Conservation (phyloP, 2,113 vertebrate genomes). For the Aspidoscelis tigris region DNA sequence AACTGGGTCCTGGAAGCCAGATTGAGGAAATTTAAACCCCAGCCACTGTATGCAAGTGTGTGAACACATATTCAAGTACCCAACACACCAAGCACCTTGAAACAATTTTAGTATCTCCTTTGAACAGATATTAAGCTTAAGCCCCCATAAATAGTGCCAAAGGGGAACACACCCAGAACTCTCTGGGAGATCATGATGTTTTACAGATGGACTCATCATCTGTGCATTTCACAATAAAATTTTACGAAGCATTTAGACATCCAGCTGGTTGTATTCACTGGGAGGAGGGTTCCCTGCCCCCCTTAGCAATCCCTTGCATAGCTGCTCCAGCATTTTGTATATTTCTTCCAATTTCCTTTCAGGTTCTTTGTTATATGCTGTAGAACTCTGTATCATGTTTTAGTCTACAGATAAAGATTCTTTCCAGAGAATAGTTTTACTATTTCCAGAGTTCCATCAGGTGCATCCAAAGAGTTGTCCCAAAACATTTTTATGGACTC, state of each 20-base stretch:
- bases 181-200: constrained; percentile 71
- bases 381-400: neutral
- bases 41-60: constrained; percentile 31
- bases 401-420: constrained; percentile 2
- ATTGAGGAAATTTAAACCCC: constrained; percentile 56
- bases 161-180: constrained; percentile 69
- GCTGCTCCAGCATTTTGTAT: constrained; percentile 10
- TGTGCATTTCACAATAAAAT: constrained; percentile 88
- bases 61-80: neutral
- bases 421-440: neutral
- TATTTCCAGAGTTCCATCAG: neutral
- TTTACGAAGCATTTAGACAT: constrained; percentile 83
- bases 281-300: constrained; percentile 64
- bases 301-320: constrained; percentile 40
- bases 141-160: constrained; percentile 69
- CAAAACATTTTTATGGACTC: neutral
- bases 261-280: constrained; percentile 84
- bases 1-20: constrained; percentile 1
- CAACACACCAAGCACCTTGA: constrained; percentile 59
- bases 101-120: constrained; percentile 72
- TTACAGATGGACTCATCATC: constrained; percentile 88
- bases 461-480: constrained; percentile 14
- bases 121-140: constrained; percentile 69
- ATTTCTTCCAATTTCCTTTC: neutral
- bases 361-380: constrained; percentile 16